Evolutionary conservation across 2,113 vertebrate genomes (phyloP).

Genomic region (Antennarius striatus): DNA sequence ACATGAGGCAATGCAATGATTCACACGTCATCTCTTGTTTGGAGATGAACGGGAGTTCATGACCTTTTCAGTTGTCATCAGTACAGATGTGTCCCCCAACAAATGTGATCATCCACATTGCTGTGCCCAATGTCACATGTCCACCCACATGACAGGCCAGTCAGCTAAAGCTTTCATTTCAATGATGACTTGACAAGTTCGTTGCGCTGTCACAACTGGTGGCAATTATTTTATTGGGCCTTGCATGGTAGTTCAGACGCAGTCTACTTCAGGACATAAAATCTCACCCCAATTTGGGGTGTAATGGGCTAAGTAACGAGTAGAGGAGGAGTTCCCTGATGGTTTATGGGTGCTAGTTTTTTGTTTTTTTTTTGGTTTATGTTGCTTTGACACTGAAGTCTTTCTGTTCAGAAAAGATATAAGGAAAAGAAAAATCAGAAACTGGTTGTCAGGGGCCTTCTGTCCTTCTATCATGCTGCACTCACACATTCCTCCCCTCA

Average conservation of each 20-base stretch:
- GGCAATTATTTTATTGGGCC: constrained; percentile 38
- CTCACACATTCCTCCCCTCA: constrained; percentile 68
- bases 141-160: constrained; percentile 35
- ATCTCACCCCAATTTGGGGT: constrained; percentile 34
- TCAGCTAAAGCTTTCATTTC: constrained; percentile 41
- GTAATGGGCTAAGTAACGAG: constrained; percentile 1
- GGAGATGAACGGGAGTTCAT: constrained; percentile 23
- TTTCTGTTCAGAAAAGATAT: constrained; percentile 24
- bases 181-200: background rate
- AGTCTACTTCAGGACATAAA: constrained; percentile 7
- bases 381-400: constrained; percentile 9
- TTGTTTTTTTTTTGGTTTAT: constrained; percentile 3
- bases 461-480: constrained; percentile 43
- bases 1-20: constrained; percentile 26
- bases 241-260: constrained; percentile 37
- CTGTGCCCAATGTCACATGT: constrained; percentile 22
- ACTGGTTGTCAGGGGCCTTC: constrained; percentile 19
- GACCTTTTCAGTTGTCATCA: constrained; percentile 35
- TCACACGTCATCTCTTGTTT: constrained; percentile 14
- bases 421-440: background rate
- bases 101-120: constrained; percentile 34
- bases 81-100: constrained; percentile 8
- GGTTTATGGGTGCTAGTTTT: background rate
- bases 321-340: constrained; percentile 12
- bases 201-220: constrained; percentile 16